Conservation (phyloP, 2,797 vertebrate species). For the Acanthis flammea region DNA sequence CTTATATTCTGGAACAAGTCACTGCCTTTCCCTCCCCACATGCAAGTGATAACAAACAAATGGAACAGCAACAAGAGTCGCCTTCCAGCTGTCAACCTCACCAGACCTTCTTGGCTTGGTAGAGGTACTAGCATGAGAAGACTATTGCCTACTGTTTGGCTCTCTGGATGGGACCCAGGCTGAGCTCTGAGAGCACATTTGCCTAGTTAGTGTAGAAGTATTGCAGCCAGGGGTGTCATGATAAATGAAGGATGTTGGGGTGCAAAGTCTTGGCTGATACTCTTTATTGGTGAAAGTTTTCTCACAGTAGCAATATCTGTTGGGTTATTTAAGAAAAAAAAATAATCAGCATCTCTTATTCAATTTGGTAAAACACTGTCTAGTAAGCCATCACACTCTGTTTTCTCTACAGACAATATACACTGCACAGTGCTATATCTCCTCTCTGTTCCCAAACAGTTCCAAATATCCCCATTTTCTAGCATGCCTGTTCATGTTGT, state of each 20-base stretch:
- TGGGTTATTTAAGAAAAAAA: not conserved
- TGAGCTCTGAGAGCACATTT: not conserved
- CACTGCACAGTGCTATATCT: rapidly evolving
- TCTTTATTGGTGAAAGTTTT: not conserved
- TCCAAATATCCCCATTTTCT: not conserved
- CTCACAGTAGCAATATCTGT: not conserved
- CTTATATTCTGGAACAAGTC: not conserved
- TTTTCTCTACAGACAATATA: not conserved
- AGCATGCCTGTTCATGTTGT: not conserved
- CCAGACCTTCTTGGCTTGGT: not conserved
- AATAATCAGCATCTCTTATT: not conserved
- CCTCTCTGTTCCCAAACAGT: not conserved
- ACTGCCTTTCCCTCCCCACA: not conserved
- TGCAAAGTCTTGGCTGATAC: not conserved
- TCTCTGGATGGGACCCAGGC: not conserved
- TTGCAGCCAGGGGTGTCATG: not conserved
- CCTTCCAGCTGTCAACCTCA: not conserved
- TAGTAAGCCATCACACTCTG: not conserved
- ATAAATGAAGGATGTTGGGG: not conserved
- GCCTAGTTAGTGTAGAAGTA: not conserved
- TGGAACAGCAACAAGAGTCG: not conserved
- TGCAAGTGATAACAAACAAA: not conserved
- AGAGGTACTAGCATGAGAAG: not conserved
- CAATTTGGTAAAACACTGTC: not conserved
- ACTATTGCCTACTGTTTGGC: not conserved